Evolutionary conservation across 2,888 invertebrate species (phyloP), one percentile per base, ranked within the genome.

Genomic region (Cosmia pyralina): DNA sequence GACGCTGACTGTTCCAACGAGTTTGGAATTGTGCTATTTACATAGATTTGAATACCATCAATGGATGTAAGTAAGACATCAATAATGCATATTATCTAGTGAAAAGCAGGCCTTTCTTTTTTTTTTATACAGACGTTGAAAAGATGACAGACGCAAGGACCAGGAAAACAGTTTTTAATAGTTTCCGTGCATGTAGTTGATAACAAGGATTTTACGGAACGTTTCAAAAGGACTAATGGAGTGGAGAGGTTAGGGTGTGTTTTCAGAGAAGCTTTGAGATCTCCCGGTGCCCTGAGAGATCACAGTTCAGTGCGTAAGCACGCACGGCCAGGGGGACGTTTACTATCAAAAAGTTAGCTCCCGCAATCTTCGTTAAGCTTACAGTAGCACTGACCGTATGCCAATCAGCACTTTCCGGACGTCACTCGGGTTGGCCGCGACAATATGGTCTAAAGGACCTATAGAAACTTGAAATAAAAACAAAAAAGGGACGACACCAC

Each of bases 401-500:
- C 34, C 15, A 44, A 50, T 13, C 55, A 5, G 60, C 22, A 17
- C 2, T 2, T 44, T 44, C 50, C 44, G 44, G 55, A 46, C 34
- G 13, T 69, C 41, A 46, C 34, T 77, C 60, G n/a, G 50, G 10
- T 10, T 41, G 38, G 46, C 76, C 13, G 46, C 50, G 38, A 52
- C n/a, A 66, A 4, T 34, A 22, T 6, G 19, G 11, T n/a, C 34
- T 19, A 28, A 55, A 17, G n/a, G 34, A 74, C n/a, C 55, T 75
- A 34, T n/a, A 13, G 34, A 8, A 44, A 13, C 48, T 55, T 34
- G 17, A 73, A 63, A 50, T 15, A 55, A 63, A 46, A 55, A 67
- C 70, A 59, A 71, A 77, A 62, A 66, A 55, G 5, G 44, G 48
- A 59, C 75, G 75, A 57, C 78, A 75, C 66, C 70, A 71, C 68